Evolutionary conservation across 2,797 vertebrate species (phyloP).

Genomic region (Rallus crepitans): DNA sequence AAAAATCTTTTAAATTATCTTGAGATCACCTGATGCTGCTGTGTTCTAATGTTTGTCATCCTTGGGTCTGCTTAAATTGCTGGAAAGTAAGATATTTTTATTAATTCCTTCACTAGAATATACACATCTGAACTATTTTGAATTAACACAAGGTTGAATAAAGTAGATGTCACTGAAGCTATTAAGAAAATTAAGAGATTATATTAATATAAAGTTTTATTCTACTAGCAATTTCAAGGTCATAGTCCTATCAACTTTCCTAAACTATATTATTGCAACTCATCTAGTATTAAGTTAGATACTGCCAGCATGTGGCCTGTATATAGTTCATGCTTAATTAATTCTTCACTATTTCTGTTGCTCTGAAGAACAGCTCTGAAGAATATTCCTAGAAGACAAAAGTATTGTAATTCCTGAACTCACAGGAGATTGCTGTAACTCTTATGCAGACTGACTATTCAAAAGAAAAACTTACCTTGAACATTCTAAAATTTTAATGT

Average conservation of each 20-base stretch:
- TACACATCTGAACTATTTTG: not conserved
- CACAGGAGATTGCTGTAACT: not conserved
- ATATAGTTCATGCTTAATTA: conserved; percentile 24
- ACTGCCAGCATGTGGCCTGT: not conserved
- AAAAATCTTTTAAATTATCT: not conserved
- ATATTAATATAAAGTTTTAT: not conserved
- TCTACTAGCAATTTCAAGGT: not conserved
- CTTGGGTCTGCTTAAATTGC: not conserved
- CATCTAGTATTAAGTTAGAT: not conserved
- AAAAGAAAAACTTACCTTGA: not conserved
- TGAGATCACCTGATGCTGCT: not conserved
- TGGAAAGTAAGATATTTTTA: not conserved
- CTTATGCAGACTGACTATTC: not conserved
- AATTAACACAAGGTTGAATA: not conserved
- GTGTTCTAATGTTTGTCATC: not conserved
- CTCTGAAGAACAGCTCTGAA: not conserved
- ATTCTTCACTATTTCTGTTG: not conserved
- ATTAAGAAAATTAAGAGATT: not conserved
- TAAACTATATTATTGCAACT: not conserved
- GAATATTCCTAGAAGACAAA: not conserved
- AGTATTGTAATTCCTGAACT: not conserved
- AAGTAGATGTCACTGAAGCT: not conserved
- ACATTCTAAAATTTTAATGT: not conserved
- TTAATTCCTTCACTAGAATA: not conserved
- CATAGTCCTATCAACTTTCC: not conserved